These are phyloP conservation scores for Sparus aurata DNA, from an alignment of 2,797 vertebrate genomes.

Conservation along the genomic window DNA sequence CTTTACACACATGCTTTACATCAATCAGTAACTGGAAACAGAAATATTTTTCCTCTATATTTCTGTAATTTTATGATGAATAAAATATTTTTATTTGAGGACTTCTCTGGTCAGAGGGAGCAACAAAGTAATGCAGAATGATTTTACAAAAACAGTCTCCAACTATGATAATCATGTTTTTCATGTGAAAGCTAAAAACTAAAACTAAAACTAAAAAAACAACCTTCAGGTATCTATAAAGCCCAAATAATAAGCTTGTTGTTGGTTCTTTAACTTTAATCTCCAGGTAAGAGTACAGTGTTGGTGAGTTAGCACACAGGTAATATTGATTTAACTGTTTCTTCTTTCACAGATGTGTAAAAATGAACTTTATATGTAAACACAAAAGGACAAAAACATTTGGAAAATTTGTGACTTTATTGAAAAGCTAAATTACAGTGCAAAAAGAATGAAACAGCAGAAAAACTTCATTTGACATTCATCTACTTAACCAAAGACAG, in stretches of 20 bases:
- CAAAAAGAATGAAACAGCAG: neutral
- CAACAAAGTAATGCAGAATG: neutral
- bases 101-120: neutral
- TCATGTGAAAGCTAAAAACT: neutral
- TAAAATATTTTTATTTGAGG: too few relatives aligned
- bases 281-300: neutral
- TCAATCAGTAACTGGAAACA: neutral
- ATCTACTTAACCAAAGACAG: neutral
- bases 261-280: neutral
- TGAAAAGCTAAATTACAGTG: neutral
- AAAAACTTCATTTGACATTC: neutral
- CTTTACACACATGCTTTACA: neutral
- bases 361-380: neutral
- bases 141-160: too few relatives aligned
- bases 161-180: neutral
- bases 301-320: neutral
- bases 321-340: neutral
- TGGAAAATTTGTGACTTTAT: slow-evolving; percentile 17
- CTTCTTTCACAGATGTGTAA: neutral
- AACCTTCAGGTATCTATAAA: neutral
- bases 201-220: neutral
- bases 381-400: neutral
- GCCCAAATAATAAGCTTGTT: neutral
- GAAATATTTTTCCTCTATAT: too few relatives aligned
- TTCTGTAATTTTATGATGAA: too few relatives aligned